Conservation (phyloP, 2,113 vertebrate species). For the Mus spicilegus region DNA sequence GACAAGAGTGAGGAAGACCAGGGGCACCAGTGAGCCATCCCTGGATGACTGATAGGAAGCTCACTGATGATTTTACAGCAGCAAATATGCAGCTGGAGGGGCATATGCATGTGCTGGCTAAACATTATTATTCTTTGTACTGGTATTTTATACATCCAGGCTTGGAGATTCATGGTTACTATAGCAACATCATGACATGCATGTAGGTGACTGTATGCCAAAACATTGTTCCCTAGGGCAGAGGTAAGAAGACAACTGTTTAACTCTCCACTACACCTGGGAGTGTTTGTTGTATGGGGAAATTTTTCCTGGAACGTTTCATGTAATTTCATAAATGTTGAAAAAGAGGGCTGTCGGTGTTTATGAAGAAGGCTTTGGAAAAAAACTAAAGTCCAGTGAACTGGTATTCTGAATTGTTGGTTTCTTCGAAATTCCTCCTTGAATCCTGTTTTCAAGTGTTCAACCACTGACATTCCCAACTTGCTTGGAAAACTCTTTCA, state of each 20-base stretch:
- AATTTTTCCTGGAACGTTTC: conserved; percentile 34
- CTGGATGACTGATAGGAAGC: not conserved
- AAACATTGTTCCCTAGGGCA: not conserved
- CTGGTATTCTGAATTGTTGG: conserved; percentile 1
- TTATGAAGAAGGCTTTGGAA: conserved; percentile 2
- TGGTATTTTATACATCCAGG: conserved; percentile 11
- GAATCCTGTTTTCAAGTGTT: conserved; percentile 26
- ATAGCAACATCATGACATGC: not conserved
- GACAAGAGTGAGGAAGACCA: not conserved
- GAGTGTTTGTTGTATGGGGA: not conserved
- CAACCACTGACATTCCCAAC: not conserved
- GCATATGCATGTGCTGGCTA: not conserved
- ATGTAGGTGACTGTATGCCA: not conserved
- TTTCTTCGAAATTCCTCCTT: conserved; percentile 42
- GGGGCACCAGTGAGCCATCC: not conserved
- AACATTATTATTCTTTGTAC: not conserved
- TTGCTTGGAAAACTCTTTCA: conserved; percentile 53
- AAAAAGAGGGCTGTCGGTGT: not conserved
- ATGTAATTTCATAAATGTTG: conserved; percentile 24
- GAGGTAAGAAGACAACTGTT: not conserved
- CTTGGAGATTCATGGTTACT: not conserved
- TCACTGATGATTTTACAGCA: not conserved
- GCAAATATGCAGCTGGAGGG: not conserved
- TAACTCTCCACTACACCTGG: not conserved
- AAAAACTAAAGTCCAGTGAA: not conserved